These are phyloP conservation scores for Clupea harengus DNA, from an alignment of 2,113 vertebrate genomes.

Conservation along the genomic window DNA sequence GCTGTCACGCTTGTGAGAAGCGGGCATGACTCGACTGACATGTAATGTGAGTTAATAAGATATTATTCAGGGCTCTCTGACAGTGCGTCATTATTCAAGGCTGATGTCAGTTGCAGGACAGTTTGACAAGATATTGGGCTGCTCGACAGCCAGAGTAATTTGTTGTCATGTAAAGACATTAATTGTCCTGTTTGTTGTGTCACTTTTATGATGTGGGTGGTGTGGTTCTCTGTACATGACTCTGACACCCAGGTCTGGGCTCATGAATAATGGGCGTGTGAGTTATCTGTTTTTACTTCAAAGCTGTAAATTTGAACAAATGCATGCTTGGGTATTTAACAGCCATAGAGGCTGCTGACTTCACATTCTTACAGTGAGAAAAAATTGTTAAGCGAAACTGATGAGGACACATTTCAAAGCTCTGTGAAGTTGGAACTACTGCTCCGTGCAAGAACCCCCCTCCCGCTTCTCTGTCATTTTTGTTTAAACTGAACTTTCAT, in stretches of 20 bases:
- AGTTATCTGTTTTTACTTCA: conserved; percentile 9
- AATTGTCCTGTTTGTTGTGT: conserved; percentile 4
- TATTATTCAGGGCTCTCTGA: background rate
- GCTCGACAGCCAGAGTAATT: background rate
- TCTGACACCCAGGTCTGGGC: background rate
- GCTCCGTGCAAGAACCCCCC: conserved; percentile 47
- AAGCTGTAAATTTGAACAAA: background rate
- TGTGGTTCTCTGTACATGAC: background rate
- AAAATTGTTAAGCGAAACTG: conserved; percentile 2
- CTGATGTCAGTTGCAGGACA: background rate
- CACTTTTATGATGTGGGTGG: background rate
- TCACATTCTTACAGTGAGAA: conserved; percentile 34
- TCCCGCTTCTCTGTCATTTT: conserved; percentile 48
- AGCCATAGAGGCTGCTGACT: conserved; percentile 43
- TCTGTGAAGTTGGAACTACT: conserved; percentile 48
- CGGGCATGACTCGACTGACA: background rate
- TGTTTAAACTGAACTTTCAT: conserved; percentile 13
- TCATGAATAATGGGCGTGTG: background rate
- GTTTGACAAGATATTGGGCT: background rate
- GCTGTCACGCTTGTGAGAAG: background rate
- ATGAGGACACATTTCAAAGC: conserved; percentile 30
- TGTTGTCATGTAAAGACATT: conserved; percentile 1
- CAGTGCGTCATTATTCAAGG: background rate
- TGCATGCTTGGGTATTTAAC: background rate
- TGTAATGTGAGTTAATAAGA: conserved; percentile 2